phyloP scores from a whole-genome alignment of 2,797 vertebrate species.

The Sebastes matsubarae region DNA sequence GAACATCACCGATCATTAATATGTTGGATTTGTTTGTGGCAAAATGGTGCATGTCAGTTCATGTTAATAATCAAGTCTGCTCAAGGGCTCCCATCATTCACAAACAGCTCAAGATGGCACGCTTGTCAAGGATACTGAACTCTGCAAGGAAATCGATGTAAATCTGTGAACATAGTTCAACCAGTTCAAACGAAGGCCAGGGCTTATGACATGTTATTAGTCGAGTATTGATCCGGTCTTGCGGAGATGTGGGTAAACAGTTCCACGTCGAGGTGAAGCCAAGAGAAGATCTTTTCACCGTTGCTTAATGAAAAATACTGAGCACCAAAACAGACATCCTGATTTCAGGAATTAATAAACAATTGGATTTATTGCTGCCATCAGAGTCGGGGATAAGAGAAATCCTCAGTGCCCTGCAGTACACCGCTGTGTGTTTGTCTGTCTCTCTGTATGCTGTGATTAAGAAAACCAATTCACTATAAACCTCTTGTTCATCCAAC shows the following conservation, averaged over 20 bases:
- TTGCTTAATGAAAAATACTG: neutral
- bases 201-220: neutral
- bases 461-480: conserved; percentile 55
- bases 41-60: neutral
- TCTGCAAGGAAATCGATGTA: neutral
- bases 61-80: fast-evolving
- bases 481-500: conserved; percentile 34
- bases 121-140: neutral
- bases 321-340: neutral
- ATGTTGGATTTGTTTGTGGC: neutral
- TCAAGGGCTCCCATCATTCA: neutral
- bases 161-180: neutral
- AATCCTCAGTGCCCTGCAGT: neutral
- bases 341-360: neutral
- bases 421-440: neutral
- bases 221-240: neutral
- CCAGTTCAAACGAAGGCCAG: neutral
- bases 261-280: neutral
- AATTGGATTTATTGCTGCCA: neutral
- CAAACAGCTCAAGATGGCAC: neutral
- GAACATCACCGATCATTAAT: neutral
- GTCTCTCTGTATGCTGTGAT: conserved; percentile 28
- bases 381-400: neutral
- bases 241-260: neutral
- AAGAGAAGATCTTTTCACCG: neutral